Evolutionary conservation across 2,113 vertebrate genomes (phyloP).

Genomic region (Channa argus): DNA sequence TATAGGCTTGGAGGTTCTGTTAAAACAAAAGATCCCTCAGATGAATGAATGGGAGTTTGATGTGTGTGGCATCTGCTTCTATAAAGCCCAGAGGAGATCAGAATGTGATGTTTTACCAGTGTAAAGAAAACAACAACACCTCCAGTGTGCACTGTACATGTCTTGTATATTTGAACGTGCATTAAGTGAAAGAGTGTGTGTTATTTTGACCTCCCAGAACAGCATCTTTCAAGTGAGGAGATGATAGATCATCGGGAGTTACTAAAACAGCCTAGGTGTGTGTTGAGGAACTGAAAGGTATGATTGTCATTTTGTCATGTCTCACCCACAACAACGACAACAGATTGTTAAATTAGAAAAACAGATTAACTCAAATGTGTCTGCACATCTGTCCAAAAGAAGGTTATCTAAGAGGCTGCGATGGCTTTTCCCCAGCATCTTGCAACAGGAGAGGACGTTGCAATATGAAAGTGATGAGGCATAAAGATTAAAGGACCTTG

Average conservation of each 20-base stretch:
- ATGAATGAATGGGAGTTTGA: conserved; percentile 17
- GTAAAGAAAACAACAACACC: conserved; percentile 28
- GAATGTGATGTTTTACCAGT: conserved; percentile 30
- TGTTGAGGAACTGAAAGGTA: conserved; percentile 35
- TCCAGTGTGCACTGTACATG: background rate
- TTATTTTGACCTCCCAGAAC: conserved; percentile 39
- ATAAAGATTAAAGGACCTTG: conserved; percentile 22
- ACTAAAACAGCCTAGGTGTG: conserved; percentile 19
- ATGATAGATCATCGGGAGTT: conserved; percentile 50
- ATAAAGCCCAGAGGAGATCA: conserved; percentile 18
- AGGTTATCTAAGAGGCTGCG: background rate
- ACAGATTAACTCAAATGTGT: conserved; percentile 39
- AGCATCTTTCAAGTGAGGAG: conserved; percentile 30
- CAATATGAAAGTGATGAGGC: conserved; percentile 2
- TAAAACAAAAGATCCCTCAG: conserved; percentile 14
- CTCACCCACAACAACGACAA: conserved; percentile 14
- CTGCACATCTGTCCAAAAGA: background rate
- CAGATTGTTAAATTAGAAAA: conserved; percentile 29
- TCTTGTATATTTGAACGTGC: background rate
- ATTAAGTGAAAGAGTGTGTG: conserved; percentile 9
- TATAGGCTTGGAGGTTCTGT: background rate
- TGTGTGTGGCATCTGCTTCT: conserved; percentile 28
- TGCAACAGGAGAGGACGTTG: background rate
- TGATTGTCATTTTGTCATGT: conserved; percentile 20
- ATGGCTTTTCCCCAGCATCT: conserved; percentile 5